Percentiles rank a stretch among this genome's conserved stretches.
These are phyloP conservation scores for Myrmecobius fasciatus DNA, from an alignment of 2,113 vertebrate genomes.

Conservation along the genomic window DNA sequence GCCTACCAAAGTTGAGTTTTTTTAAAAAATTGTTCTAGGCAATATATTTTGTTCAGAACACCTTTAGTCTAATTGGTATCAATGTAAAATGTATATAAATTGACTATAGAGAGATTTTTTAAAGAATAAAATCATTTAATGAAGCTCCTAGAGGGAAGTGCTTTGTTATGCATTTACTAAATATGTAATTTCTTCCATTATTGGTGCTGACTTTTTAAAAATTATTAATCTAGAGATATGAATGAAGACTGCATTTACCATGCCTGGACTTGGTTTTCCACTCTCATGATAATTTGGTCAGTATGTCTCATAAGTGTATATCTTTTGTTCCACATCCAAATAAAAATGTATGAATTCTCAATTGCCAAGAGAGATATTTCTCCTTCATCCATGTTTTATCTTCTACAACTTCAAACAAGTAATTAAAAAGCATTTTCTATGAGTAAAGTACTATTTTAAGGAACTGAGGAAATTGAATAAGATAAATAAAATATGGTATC, in stretches of 20 bases:
- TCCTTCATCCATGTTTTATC: neutral
- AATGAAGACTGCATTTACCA: neutral
- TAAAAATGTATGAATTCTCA: neutral
- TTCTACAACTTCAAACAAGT: neutral
- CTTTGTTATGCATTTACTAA: constrained; percentile 71
- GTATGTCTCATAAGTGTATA: neutral
- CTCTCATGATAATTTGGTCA: constrained; percentile 22
- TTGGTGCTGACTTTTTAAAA: constrained; percentile 77
- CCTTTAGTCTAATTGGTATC: constrained; percentile 41
- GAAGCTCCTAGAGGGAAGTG: constrained; percentile 19
- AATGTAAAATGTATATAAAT: constrained; percentile 16
- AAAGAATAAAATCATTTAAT: constrained; percentile 53
- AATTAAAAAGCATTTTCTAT: neutral
- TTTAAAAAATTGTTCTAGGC: constrained; percentile 10
- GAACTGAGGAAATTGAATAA: neutral
- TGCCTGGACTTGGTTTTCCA: neutral
- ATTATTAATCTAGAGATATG: constrained; percentile 68
- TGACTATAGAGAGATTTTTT: constrained; percentile 13
- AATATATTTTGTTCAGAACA: constrained; percentile 34
- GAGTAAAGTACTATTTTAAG: neutral
- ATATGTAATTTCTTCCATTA: constrained; percentile 68
- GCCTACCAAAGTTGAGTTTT: constrained; percentile 9
- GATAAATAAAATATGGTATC: neutral
- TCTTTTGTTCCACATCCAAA: neutral
- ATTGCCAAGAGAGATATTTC: neutral